A percentile compares a stretch with the other conserved stretches of the same genome.
Evolutionary conservation across 2,113 vertebrate species (phyloP).

Genomic region (Thomomys bottae): DNA sequence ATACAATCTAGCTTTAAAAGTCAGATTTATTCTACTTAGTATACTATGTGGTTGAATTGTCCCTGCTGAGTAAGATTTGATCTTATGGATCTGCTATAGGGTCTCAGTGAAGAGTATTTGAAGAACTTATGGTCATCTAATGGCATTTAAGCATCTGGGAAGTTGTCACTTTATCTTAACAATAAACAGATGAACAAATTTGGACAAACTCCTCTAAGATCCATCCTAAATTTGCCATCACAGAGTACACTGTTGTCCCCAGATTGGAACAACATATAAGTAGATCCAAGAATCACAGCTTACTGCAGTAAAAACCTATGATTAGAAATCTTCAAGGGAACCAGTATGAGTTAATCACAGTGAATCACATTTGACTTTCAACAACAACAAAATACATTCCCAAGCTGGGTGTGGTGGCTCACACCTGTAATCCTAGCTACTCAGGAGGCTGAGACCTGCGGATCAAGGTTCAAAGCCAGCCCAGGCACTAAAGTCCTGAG

Average conservation of each 20-base stretch:
- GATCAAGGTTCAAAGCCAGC: no score
- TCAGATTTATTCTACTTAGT: neutral
- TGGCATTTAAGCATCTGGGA: neutral
- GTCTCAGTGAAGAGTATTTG: neutral
- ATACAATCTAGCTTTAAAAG: neutral
- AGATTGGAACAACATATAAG: neutral
- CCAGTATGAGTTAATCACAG: neutral
- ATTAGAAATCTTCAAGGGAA: neutral
- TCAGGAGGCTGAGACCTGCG: no score
- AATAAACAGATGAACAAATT: constrained; percentile 1
- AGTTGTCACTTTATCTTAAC: neutral
- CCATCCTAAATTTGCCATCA: neutral
- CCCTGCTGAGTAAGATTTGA: neutral
- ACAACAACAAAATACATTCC: no score
- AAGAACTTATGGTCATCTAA: neutral
- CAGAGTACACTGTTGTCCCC: neutral
- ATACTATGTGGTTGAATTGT: neutral
- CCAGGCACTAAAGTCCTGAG: no score
- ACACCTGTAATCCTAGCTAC: no score
- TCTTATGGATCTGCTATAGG: neutral
- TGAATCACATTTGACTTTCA: neutral
- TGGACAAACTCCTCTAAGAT: neutral
- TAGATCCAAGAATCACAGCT: neutral
- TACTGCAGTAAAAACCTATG: neutral
- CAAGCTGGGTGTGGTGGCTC: no score